phyloP scores from a whole-genome alignment of 2,797 vertebrate species.

The Nannoperca obscura region DNA sequence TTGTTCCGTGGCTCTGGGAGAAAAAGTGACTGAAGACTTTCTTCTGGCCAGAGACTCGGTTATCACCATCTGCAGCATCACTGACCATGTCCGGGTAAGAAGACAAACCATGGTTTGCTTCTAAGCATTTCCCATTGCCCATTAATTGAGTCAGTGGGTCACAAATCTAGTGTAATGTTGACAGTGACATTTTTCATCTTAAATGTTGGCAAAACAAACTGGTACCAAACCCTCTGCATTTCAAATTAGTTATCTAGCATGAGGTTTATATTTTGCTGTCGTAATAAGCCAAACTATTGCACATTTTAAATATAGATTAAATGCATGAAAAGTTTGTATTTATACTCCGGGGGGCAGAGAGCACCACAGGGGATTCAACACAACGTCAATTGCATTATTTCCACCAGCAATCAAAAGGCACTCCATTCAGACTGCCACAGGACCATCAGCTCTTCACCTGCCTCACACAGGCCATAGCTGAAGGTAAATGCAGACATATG shows the following conservation, averaged over 20 bases:
- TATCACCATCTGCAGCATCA: slow-evolving; percentile 89
- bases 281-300: background rate
- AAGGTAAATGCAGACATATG: slow-evolving; percentile 61
- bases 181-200: background rate
- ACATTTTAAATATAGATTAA: background rate
- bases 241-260: background rate
- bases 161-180: background rate
- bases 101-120: background rate
- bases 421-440: slow-evolving; percentile 90
- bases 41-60: slow-evolving; percentile 91
- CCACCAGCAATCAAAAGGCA: slow-evolving; percentile 82
- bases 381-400: slow-evolving; percentile 24
- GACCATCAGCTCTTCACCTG: slow-evolving; percentile 90
- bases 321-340: background rate
- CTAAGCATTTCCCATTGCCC: background rate
- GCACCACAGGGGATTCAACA: background rate
- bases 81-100: slow-evolving; percentile 88
- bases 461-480: slow-evolving; percentile 87
- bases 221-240: background rate
- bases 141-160: background rate
- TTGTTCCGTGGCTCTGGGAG: slow-evolving; percentile 89
- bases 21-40: slow-evolving; percentile 90
- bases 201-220: background rate
- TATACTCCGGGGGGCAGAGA: no score
- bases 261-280: background rate